A percentile compares a stretch with the other conserved stretches of the same genome.
phyloP scores from a whole-genome alignment of 92 coral and sea anemone genomes.

The Umimayanthus kanabou region DNA sequence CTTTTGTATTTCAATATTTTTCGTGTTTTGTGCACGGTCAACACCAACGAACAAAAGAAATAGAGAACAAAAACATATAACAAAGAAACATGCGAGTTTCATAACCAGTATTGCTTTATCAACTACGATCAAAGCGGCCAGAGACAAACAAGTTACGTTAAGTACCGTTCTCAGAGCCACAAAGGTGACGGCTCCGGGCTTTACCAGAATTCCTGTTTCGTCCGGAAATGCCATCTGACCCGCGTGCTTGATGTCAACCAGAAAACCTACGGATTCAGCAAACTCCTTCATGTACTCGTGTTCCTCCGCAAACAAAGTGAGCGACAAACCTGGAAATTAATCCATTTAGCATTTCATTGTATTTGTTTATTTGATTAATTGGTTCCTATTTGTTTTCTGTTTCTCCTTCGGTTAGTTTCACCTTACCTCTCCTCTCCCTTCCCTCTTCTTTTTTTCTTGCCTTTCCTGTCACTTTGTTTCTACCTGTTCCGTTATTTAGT shows the following conservation, averaged over 20 bases:
- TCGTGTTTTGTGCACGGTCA: too few species aligned
- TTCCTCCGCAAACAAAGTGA: slow-evolving; percentile 24
- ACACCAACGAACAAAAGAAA: too few species aligned
- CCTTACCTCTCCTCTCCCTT: neutral
- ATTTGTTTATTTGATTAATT: neutral
- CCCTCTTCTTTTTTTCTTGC: neutral
- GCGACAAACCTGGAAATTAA: slow-evolving; percentile 11
- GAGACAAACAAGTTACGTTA: neutral
- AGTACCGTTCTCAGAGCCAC: slow-evolving; percentile 12
- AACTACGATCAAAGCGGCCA: too few species aligned
- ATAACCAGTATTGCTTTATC: too few species aligned
- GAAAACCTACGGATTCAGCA: slow-evolving; percentile 17
- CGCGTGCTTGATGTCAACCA: slow-evolving; percentile 27
- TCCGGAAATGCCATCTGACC: slow-evolving; percentile 31
- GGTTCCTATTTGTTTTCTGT: neutral
- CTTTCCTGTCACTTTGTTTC: too few species aligned
- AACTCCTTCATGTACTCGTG: slow-evolving; percentile 20
- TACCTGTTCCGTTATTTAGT: too few species aligned
- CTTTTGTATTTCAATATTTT: too few species aligned
- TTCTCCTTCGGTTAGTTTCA: neutral
- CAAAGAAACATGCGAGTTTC: too few species aligned
- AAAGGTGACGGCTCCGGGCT: slow-evolving; percentile 8
- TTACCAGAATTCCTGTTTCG: slow-evolving; percentile 11
- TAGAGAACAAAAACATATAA: too few species aligned
- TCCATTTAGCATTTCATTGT: neutral